Base-by-base conservation (phyloP, 2,113 vertebrate genomes). In the Heliornis fulica region DNA sequence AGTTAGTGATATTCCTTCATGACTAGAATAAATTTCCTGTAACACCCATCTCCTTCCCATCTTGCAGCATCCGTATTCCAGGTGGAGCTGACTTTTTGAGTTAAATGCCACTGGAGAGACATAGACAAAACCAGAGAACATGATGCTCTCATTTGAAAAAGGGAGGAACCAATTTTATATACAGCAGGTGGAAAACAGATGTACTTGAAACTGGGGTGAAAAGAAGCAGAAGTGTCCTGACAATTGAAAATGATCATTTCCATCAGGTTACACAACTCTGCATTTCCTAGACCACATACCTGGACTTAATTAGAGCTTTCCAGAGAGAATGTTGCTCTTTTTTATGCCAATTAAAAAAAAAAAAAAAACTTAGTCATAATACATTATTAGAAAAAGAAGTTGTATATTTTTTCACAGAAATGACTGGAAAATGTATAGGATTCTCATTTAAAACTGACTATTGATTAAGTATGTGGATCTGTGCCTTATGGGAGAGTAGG, bases 171-270 rank as follows among this genome's bases (percentile, higher is more conserved):
- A 75, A n/a, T 90, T 93, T 92, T 92, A 64, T 75, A 78, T 2
- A 36, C 48, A 90, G 81, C 97, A 97, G 95, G 96, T 97, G 96
- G 89, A 96, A 96, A 94, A 83, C 97, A 97, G 95, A 97, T 97
- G 97, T 92, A 89, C 51, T 81, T 81, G 76, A 81, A 96, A 63
- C 54, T 74, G 40, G 87, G 74, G 79, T 94, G 87, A 94, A 83
- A 94, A 95, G 85, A 93, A 95, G 85, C 90, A 92, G 95, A 93
- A 94, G 46, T 79, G 59, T 96, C 79, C 81, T 96, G 72, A 95
- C 94, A 90, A 95, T 95, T 94, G 92, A 94, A 95, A 96, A 88
- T 92, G 23, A 94, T 96, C 10, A 26, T 92, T 97, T 97, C 94
- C 90, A 96, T 96, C 87, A 94, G 93, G 59, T 96, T 95, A 94